phyloP scores from a whole-genome alignment of 2,797 vertebrate species.

The Epinephelus coioides region DNA sequence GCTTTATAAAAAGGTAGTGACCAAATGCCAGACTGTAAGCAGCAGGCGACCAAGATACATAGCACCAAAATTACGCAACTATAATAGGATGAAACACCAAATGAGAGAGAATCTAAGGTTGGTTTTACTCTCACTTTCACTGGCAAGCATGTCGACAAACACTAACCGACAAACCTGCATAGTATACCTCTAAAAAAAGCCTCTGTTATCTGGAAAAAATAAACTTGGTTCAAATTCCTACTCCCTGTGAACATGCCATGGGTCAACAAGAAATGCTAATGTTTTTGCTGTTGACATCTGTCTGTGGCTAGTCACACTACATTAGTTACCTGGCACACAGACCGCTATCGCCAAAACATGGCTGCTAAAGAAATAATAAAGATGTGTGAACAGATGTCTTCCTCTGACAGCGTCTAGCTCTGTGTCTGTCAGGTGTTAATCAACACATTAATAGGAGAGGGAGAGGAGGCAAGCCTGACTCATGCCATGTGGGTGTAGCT shows the following conservation, averaged over 20 bases:
- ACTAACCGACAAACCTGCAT: too few relatives aligned
- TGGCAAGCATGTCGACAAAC: too few relatives aligned
- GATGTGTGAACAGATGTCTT: constrained; percentile 74
- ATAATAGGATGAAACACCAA: too few relatives aligned
- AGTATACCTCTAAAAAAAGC: not conserved
- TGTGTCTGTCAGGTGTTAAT: constrained; percentile 81
- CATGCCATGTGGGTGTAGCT: constrained; percentile 55
- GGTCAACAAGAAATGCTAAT: constrained; percentile 38
- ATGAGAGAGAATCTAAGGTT: too few relatives aligned
- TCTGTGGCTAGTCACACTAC: constrained; percentile 56
- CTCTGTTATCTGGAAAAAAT: not conserved
- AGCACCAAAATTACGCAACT: too few relatives aligned
- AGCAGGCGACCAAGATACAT: too few relatives aligned
- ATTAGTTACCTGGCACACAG: constrained; percentile 62
- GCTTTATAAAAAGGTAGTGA: too few relatives aligned
- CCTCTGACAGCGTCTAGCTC: constrained; percentile 63
- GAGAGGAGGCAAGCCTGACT: constrained; percentile 59
- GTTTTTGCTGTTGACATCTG: constrained; percentile 52
- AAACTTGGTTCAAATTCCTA: not conserved
- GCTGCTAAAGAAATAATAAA: constrained; percentile 68
- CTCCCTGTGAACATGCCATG: constrained; percentile 5
- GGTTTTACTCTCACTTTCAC: too few relatives aligned
- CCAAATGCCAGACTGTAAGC: too few relatives aligned
- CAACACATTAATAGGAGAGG: constrained; percentile 65
- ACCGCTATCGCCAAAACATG: constrained; percentile 53